A percentile compares a stretch with the other conserved stretches of the same genome.
phyloP scores from a whole-genome alignment of 2,797 vertebrate genomes.

The Iguana delicatissima region DNA sequence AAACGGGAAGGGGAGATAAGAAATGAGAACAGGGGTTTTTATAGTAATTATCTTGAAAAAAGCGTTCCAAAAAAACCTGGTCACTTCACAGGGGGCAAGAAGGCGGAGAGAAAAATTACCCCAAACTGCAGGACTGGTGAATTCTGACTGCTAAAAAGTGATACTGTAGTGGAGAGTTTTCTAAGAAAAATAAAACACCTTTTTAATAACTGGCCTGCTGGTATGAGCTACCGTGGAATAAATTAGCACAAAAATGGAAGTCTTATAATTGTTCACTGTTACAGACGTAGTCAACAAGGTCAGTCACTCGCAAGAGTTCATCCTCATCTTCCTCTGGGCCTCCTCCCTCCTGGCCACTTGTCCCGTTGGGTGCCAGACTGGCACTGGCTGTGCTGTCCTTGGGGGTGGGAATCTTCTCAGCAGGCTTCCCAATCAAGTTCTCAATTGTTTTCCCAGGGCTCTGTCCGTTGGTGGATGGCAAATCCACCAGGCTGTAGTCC shows the following conservation, averaged over 20 bases:
- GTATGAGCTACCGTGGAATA: constrained; percentile 87
- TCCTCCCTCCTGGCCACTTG: constrained; percentile 83
- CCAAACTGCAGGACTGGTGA: constrained; percentile 82
- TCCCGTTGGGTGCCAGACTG: constrained; percentile 87
- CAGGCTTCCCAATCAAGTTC: constrained; percentile 84
- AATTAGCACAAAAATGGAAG: constrained; percentile 87
- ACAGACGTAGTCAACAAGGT: constrained; percentile 95
- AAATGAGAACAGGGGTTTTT: constrained; percentile 77
- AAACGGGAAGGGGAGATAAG: constrained; percentile 34
- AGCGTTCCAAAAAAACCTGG: constrained; percentile 82
- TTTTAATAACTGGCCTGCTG: constrained; percentile 87
- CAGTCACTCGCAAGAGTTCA: constrained; percentile 93
- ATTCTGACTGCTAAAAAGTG: constrained; percentile 85
- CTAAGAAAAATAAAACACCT: constrained; percentile 87
- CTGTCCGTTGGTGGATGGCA: constrained; percentile 92
- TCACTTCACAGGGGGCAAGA: constrained; percentile 77
- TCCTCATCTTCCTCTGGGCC: constrained; percentile 94
- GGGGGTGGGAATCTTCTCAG: constrained; percentile 83
- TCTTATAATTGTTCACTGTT: constrained; percentile 94
- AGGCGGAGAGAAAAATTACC: not conserved
- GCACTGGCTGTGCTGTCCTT: constrained; percentile 81
- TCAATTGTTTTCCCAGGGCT: constrained; percentile 89
- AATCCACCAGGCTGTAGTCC: constrained; percentile 87
- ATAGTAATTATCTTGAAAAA: constrained; percentile 79
- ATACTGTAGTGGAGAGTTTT: constrained; percentile 84